Conservation (phyloP, 2,888 invertebrate species). For the Diadegma fenestrale region DNA sequence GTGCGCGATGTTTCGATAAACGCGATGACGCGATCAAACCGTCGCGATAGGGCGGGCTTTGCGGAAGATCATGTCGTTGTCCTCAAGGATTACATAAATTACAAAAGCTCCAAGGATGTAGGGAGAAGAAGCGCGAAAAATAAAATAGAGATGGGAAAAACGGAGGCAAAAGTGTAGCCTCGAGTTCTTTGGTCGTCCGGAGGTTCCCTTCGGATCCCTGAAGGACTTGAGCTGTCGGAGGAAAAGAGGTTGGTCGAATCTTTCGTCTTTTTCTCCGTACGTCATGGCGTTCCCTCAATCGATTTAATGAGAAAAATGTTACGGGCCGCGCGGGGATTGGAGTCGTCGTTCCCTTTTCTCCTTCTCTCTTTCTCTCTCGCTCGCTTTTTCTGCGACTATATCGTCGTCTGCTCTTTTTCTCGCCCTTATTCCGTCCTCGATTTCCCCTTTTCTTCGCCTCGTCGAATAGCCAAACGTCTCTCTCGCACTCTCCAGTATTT, state of each 20-base stretch:
- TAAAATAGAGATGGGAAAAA: constrained; percentile 49
- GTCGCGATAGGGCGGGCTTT: constrained; percentile 26
- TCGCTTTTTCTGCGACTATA: constrained; percentile 15
- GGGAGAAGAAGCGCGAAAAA: constrained; percentile 43
- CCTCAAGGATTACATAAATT: constrained; percentile 75
- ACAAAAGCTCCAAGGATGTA: constrained; percentile 67
- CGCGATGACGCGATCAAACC: constrained; percentile 35
- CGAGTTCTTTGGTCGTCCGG: constrained; percentile 52
- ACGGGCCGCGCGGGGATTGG: constrained; percentile 71
- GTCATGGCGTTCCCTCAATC: constrained; percentile 71
- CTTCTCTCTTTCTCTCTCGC: constrained; percentile 54
- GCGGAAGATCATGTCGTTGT: constrained; percentile 36
- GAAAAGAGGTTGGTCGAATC: constrained; percentile 28
- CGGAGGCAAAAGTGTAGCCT: constrained; percentile 53
- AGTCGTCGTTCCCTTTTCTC: constrained; percentile 52
- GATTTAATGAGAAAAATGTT: constrained; percentile 78
- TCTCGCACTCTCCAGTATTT: constrained; percentile 28
- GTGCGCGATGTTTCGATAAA: constrained; percentile 45
- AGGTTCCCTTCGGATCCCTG: constrained; percentile 35
- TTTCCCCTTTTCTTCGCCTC: constrained; percentile 56
- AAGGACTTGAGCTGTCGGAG: constrained; percentile 51
- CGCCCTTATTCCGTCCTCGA: constrained; percentile 39
- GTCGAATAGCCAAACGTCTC: constrained; percentile 37
- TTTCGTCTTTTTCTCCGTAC: constrained; percentile 63
- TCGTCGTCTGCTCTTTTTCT: constrained; percentile 50